Base-by-base conservation (phyloP, 2,113 vertebrate genomes). In the Psettodes erumei region DNA sequence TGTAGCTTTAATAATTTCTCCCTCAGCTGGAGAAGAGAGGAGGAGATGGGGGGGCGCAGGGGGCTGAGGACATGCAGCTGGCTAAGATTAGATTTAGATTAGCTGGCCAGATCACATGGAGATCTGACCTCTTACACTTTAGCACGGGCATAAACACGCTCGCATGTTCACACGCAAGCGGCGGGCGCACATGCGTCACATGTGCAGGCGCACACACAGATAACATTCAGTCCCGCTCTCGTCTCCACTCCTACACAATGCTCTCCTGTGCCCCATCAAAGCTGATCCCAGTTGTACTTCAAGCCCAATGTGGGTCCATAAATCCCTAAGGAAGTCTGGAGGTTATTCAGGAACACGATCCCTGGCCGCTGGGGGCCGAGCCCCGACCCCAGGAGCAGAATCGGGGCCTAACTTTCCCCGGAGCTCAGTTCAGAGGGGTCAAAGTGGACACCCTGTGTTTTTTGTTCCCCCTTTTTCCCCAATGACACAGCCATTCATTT, bases 1-100 rank as follows among this genome's bases (percentile, higher is more conserved):
- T 95, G 94, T 94, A 90, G 91, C 93, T 95, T 95, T 95, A 94
- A 96, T 96, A 94, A 95, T 94, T 91, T 94, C 68, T 71, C 79
- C 82, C 86, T 86, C 87, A 85, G 90, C 89, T 81, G 86, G 86
- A 82, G 90, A 37, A 75, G 61, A 68, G 35, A 76, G 38, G 37
- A 60, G 64, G 38, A 71, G 72, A 71, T 28, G 48, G 56, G 55
- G 77, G 37, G 8, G 76, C n/a, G n/a, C n/a, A 42, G 50, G 67
- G 60, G 53, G 38, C 48, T 19, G 51, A 67, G 62, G 62, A 68
- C 71, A 50, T 81, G 82, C 90, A 91, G 89, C 87, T 93, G 92
- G 84, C 72, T 69, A 25, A 83, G 82, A 93, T 93, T 90, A 91
- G 78, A 87, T 75, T 63, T 64, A 48, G 84, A 88, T 85, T 77